Evolutionary conservation across 2,797 vertebrate species (phyloP), one percentile per base, ranked within the genome.

Genomic region (Rhadinocentrus ornatus): DNA sequence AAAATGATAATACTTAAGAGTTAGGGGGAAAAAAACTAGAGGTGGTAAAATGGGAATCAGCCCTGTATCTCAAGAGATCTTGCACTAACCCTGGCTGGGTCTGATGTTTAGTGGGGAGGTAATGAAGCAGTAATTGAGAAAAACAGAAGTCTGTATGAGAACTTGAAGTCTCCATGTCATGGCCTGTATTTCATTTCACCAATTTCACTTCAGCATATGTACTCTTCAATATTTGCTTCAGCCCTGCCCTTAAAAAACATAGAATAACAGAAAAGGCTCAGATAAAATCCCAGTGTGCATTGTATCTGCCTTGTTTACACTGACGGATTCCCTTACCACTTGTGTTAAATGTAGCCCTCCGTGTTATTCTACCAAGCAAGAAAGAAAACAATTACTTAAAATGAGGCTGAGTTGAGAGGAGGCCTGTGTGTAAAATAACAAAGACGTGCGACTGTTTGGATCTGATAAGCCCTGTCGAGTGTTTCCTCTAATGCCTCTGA

Each of bases 361-460:
- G 56, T 93, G 92, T 93, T 93, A 93, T 93, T 93, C 86, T 75
- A 90, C 70, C 70, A 63, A 84, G 83, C 84, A 89, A 92, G 82
- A 90, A 90, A 92, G 85, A 92, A 93, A 93, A 93, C 91, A 93
- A 93, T 94, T 94, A 91, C 78, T 67, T 83, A 91, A 93, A 93
- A 90, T 87, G 88, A 88, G 90, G 83, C 75, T 22, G 77, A 80
- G 78, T 88, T 90, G 84, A 92, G 90, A 90, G 81, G 86, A 90
- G 91, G 80, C 73, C 83, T 91, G 89, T 93, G 90, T 93, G 90
- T 89, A 87, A 83, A 91, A 93, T 78, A 93, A 92, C 92, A 93
- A 92, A 90, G 90, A 93, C 82, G 86, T 88, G 88, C 74, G 86
- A 91, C 89, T 94, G 92, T 92, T 92, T 87, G 85, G 83, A 93